phyloP scores from a whole-genome alignment of 2,888 invertebrate species.

The Phaedon cochleariae region DNA sequence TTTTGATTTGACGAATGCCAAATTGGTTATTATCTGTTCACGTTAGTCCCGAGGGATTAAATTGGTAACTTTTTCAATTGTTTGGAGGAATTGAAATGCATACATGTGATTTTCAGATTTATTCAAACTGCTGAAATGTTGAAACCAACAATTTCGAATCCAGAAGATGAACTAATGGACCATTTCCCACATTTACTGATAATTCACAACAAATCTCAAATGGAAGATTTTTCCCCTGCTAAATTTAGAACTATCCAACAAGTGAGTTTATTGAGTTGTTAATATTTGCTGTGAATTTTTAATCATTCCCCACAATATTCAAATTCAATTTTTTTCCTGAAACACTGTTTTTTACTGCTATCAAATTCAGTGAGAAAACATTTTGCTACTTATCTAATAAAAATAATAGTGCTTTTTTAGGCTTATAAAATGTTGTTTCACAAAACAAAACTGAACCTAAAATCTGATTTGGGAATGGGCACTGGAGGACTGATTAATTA shows the following conservation, averaged over 20 bases:
- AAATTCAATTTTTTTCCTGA: too few relatives aligned
- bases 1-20: too few relatives aligned
- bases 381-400: too few relatives aligned
- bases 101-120: constrained; percentile 70
- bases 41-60: too few relatives aligned
- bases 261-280: constrained; percentile 52
- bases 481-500: constrained; percentile 63
- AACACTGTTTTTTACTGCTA: too few relatives aligned
- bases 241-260: constrained; percentile 70
- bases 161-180: constrained; percentile 75
- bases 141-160: constrained; percentile 77
- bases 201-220: constrained; percentile 81
- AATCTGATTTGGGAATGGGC: constrained; percentile 71
- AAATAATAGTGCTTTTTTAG: too few relatives aligned
- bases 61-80: too few relatives aligned
- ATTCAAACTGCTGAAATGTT: constrained; percentile 87
- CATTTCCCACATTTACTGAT: constrained; percentile 85
- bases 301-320: too few relatives aligned
- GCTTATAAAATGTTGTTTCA: constrained; percentile 66
- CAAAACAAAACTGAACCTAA: constrained; percentile 71
- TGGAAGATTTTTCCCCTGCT: constrained; percentile 75
- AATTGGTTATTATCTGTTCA: too few relatives aligned
- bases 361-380: too few relatives aligned
- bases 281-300: constrained; percentile 22
- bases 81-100: too few relatives aligned